Conservation (phyloP, 2,797 vertebrate genomes). For the Sebastes vulpes region DNA sequence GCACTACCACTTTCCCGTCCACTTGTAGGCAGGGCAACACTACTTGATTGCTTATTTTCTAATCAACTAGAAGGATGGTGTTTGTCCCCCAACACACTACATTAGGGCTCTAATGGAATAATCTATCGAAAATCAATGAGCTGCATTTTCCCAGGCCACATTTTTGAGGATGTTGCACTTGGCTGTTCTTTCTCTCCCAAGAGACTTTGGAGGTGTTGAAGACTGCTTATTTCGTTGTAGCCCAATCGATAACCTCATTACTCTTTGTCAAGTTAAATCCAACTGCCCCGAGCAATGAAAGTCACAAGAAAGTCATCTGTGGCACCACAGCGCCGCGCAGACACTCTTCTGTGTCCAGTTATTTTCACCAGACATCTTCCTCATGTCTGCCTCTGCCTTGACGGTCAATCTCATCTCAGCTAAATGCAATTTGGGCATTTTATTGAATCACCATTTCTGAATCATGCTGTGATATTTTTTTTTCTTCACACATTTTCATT, state of each 20-base stretch:
- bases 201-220: slow-evolving; percentile 85
- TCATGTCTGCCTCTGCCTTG: slow-evolving; percentile 55
- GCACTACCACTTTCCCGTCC: slow-evolving; percentile 72
- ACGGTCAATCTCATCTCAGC: slow-evolving; percentile 72
- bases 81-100: slow-evolving; percentile 85
- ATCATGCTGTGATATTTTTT: slow-evolving; percentile 43
- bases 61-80: slow-evolving; percentile 86
- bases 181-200: slow-evolving; percentile 80
- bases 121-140: slow-evolving; percentile 88
- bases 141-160: slow-evolving; percentile 84
- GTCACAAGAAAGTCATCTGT: slow-evolving; percentile 85
- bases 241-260: slow-evolving; percentile 89
- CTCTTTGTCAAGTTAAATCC: slow-evolving; percentile 89
- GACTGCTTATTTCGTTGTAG: slow-evolving; percentile 86
- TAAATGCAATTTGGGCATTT: slow-evolving; percentile 75
- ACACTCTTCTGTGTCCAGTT: slow-evolving; percentile 67
- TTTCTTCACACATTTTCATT: slow-evolving; percentile 41
- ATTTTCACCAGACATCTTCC: slow-evolving; percentile 73
- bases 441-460: slow-evolving; percentile 75
- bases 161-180: slow-evolving; percentile 88
- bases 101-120: slow-evolving; percentile 86
- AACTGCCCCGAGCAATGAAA: slow-evolving; percentile 85
- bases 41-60: slow-evolving; percentile 85
- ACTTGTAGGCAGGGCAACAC: slow-evolving; percentile 67
- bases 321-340: slow-evolving; percentile 52